These are phyloP conservation scores for Eupithecia pulchellata DNA, from an alignment of 2,888 invertebrate species.

Conservation along the genomic window DNA sequence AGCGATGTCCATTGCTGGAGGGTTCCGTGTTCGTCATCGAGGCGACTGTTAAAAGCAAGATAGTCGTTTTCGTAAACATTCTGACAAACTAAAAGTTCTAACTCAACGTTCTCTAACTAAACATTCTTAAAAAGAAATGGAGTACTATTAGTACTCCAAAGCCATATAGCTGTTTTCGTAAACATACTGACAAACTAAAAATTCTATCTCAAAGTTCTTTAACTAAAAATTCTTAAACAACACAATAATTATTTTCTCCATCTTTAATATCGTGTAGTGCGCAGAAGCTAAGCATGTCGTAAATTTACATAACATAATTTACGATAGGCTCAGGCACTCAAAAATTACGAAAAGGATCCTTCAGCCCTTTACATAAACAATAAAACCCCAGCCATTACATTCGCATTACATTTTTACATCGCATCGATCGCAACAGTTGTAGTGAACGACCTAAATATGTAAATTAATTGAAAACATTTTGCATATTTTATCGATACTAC, in stretches of 20 bases:
- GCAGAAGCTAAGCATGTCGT: background rate
- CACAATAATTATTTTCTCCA: background rate
- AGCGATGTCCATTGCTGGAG: too few species aligned
- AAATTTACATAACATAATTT: slow-evolving; percentile 13
- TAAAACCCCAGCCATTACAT: slow-evolving; percentile 26
- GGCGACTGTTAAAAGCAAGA: too few species aligned
- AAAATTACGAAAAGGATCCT: slow-evolving; percentile 10
- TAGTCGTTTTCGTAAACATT: too few species aligned
- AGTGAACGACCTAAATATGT: slow-evolving; percentile 42
- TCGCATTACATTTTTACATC: slow-evolving; percentile 35
- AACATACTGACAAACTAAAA: too few species aligned
- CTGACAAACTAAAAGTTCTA: too few species aligned
- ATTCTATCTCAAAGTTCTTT: too few species aligned
- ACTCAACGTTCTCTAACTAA: too few species aligned
- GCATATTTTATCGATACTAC: slow-evolving; percentile 45
- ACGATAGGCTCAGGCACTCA: slow-evolving; percentile 7
- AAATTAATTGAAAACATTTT: slow-evolving; percentile 45
- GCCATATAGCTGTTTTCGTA: too few species aligned
- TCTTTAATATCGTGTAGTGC: background rate
- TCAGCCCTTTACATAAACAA: slow-evolving; percentile 22
- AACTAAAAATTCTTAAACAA: too few species aligned
- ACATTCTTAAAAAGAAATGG: too few species aligned
- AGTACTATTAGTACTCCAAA: too few species aligned
- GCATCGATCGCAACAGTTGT: slow-evolving; percentile 44
- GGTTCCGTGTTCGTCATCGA: too few species aligned